phyloP scores from a whole-genome alignment of 2,113 vertebrate genomes.

The Ceyx margarethae region DNA sequence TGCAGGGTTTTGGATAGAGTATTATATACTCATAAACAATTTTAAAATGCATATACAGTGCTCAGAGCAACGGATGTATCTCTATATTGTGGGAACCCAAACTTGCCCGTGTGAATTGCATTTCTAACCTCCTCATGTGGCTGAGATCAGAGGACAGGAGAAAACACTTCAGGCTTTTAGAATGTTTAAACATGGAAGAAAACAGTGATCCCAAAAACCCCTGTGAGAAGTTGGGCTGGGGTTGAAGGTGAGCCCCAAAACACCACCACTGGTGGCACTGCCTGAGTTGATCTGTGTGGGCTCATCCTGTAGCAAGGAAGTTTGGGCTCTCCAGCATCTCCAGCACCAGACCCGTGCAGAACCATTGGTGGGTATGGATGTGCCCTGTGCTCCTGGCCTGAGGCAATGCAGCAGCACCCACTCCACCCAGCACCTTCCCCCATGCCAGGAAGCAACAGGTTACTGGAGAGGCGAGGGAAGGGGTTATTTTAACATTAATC shows the following conservation, averaged over 20 bases:
- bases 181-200: not conserved
- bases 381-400: accelerated
- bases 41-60: not conserved
- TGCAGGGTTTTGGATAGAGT: not conserved
- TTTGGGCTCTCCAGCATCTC: not conserved
- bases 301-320: not conserved
- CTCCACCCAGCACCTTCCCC: not conserved
- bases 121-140: not conserved
- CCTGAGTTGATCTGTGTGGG: accelerated
- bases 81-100: not conserved
- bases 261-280: not conserved
- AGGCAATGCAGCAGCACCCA: not conserved
- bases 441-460: not conserved
- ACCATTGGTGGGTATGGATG: accelerated
- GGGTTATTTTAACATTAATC: not conserved
- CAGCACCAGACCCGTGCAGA: accelerated
- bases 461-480: not conserved
- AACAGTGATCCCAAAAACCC: not conserved
- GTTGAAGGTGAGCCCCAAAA: not conserved
- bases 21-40: not conserved
- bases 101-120: accelerated
- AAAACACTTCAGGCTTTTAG: not conserved
- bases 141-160: not conserved
- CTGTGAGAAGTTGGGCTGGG: not conserved
- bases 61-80: not conserved